Conservation (phyloP, 2,797 vertebrate genomes). For the Synaphobranchus kaupii region DNA sequence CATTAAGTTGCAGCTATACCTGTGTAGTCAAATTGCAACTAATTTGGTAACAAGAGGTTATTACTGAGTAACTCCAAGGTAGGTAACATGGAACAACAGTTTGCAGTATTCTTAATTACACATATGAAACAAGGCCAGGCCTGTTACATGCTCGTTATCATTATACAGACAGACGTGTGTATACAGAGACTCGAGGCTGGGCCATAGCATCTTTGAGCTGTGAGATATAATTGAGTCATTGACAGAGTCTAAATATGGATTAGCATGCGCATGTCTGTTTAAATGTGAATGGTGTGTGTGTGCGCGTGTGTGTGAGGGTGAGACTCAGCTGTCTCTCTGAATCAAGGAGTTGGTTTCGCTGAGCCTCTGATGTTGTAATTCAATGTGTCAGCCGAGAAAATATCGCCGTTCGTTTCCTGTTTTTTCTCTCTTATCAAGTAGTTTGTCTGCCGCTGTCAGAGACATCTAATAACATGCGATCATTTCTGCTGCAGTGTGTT, state of each 20-base stretch:
- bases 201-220: neutral
- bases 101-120: too few relatives aligned
- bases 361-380: slow-evolving; percentile 62
- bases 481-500: slow-evolving; percentile 64
- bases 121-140: too few relatives aligned
- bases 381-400: slow-evolving; percentile 61
- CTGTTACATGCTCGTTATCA: too few relatives aligned
- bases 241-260: neutral
- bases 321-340: slow-evolving; percentile 46
- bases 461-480: slow-evolving; percentile 69
- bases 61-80: too few relatives aligned
- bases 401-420: slow-evolving; percentile 42
- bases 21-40: too few relatives aligned
- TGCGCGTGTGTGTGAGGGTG: neutral
- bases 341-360: slow-evolving; percentile 46
- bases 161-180: neutral
- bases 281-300: neutral
- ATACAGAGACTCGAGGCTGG: neutral
- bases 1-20: too few relatives aligned
- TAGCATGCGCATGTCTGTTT: neutral
- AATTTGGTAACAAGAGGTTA: too few relatives aligned
- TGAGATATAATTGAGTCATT: neutral
- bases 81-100: too few relatives aligned
- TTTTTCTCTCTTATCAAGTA: slow-evolving; percentile 51
- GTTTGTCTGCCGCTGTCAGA: slow-evolving; percentile 68